Evolutionary conservation across 2,888 invertebrate genomes (phyloP).

Genomic region (Gortyna flavago): DNA sequence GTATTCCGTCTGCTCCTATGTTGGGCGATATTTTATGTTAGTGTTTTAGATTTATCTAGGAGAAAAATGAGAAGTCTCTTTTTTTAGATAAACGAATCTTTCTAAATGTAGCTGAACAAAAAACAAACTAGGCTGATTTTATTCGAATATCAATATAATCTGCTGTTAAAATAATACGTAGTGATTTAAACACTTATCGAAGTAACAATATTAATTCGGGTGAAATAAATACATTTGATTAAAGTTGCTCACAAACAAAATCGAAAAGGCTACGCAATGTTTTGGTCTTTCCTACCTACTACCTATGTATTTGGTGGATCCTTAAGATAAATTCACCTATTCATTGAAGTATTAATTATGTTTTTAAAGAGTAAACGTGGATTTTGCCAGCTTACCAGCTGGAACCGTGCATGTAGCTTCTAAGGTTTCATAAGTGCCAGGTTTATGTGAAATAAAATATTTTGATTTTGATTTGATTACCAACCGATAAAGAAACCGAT

Average conservation of each 20-base stretch:
- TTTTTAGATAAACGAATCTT: not conserved
- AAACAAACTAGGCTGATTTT: not conserved
- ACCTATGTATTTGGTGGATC: not conserved
- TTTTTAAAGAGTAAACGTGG: not conserved
- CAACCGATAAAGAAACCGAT: not conserved
- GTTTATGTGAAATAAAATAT: not conserved
- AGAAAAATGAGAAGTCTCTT: not conserved
- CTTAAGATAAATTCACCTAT: not conserved
- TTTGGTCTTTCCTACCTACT: not conserved
- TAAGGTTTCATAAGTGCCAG: not conserved
- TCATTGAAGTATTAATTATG: not conserved
- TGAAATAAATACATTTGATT: not conserved
- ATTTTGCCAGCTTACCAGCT: too few species aligned
- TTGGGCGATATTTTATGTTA: constrained; percentile 40
- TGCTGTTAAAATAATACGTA: not conserved
- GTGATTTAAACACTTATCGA: not conserved
- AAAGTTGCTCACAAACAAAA: not conserved
- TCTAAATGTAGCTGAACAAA: not conserved
- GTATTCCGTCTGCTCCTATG: constrained; percentile 32
- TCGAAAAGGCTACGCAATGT: not conserved
- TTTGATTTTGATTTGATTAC: not conserved
- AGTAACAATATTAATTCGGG: not conserved
- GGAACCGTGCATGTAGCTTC: not conserved
- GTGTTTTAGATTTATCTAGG: constrained; percentile 35
- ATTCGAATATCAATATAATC: not conserved